Conservation (phyloP, 2,797 vertebrate species). For the Helostoma temminkii region DNA sequence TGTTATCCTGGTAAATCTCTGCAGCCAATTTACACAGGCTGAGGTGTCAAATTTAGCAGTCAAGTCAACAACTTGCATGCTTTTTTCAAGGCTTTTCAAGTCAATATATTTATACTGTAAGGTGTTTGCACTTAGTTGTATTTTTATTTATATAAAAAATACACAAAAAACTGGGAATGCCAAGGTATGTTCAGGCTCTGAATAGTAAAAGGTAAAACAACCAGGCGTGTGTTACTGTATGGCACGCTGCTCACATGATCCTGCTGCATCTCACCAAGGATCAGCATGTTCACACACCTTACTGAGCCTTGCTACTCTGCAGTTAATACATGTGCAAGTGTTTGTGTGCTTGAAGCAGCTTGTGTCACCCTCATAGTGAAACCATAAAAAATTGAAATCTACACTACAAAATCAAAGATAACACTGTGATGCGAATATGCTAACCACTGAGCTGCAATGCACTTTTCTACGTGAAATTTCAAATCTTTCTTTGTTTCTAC, state of each 20-base stretch:
- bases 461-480: background rate
- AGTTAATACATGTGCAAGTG: constrained; percentile 12
- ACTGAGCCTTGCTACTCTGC: constrained; percentile 30
- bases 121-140: background rate
- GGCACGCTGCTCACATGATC: constrained; percentile 52
- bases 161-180: constrained; percentile 3
- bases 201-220: constrained; percentile 13
- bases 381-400: background rate
- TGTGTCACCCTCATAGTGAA: constrained; percentile 24
- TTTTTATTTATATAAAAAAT: background rate
- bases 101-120: background rate
- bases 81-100: background rate
- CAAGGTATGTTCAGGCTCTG: background rate
- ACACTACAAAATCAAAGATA: background rate
- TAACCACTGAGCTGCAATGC: background rate
- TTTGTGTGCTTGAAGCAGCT: constrained; percentile 4
- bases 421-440: background rate
- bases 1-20: constrained; percentile 52
- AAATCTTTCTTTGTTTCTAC: background rate
- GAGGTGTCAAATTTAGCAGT: constrained; percentile 12
- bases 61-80: constrained; percentile 6
- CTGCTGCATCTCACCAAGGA: constrained; percentile 39
- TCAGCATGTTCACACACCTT: constrained; percentile 47
- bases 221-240: no score
- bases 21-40: constrained; percentile 32